A percentile compares a stretch with the other conserved stretches of the same genome.
phyloP scores from a whole-genome alignment of 2,113 vertebrate genomes.

The Lamprologus speciosus region DNA sequence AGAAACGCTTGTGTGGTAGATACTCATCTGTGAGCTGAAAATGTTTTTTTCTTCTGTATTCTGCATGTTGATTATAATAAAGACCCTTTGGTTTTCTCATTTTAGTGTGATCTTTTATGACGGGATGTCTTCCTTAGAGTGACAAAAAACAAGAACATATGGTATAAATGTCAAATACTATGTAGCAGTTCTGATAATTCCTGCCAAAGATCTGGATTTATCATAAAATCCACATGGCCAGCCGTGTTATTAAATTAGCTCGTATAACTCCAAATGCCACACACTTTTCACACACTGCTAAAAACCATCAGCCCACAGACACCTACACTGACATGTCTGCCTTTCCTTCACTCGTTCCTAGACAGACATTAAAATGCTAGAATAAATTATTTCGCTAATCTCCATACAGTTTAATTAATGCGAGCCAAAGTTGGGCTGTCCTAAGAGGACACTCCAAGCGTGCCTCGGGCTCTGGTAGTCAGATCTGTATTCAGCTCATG shows the following conservation, averaged over 20 bases:
- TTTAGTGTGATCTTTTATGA: not conserved
- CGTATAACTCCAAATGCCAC: not conserved
- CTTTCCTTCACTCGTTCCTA: not conserved
- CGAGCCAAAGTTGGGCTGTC: not conserved
- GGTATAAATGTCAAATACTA: not conserved
- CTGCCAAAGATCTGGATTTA: not conserved
- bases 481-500: conserved; percentile 31
- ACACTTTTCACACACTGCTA: not conserved
- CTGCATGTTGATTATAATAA: conserved; percentile 70
- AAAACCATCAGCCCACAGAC: not conserved
- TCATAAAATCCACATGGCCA: not conserved
- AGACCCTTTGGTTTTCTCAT: conserved; percentile 54
- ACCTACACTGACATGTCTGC: not conserved
- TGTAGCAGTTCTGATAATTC: not conserved
- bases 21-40: conserved; percentile 73
- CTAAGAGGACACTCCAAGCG: not conserved
- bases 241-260: not conserved
- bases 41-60: conserved; percentile 61
- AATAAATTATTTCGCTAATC: conserved; percentile 32
- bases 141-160: not conserved
- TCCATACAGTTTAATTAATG: conserved; percentile 21
- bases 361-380: conserved; percentile 2
- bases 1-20: conserved; percentile 60
- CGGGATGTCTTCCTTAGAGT: not conserved
- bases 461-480: not conserved